Conservation (phyloP, 2,888 invertebrate genomes). For the Cyclophora albipunctata region DNA sequence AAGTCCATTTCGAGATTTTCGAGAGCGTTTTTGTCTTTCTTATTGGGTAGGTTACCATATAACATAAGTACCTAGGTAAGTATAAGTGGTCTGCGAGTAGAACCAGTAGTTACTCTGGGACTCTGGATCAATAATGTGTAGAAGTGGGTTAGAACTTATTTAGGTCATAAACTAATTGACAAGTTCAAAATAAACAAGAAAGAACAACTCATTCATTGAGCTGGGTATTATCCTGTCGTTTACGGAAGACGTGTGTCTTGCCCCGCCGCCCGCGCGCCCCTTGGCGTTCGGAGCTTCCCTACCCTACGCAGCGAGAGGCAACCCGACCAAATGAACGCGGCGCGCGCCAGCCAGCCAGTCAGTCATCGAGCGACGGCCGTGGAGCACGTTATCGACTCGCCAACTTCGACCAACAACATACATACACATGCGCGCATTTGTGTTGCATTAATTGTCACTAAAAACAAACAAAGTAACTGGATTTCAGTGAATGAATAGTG, state of each 20-base stretch:
- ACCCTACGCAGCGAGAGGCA: constrained; percentile 24
- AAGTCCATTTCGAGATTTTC: too few relatives aligned
- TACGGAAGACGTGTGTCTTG: constrained; percentile 20
- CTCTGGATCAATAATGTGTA: too few relatives aligned
- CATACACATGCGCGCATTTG: constrained; percentile 61
- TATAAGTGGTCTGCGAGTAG: too few relatives aligned
- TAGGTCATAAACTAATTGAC: too few relatives aligned
- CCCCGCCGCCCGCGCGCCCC: constrained; percentile 23
- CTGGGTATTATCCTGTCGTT: constrained; percentile 33
- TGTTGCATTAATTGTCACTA: constrained; percentile 51
- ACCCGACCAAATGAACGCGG: constrained; percentile 39
- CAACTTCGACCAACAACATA: constrained; percentile 22
- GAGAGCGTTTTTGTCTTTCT: too few relatives aligned
- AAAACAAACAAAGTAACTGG: constrained; percentile 58
- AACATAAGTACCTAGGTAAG: too few relatives aligned
- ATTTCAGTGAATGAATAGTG: constrained; percentile 61
- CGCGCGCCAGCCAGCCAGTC: constrained; percentile 37
- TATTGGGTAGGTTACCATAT: too few relatives aligned
- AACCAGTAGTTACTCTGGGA: too few relatives aligned
- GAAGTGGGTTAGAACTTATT: too few relatives aligned
- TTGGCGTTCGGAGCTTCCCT: constrained; percentile 8
- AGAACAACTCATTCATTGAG: constrained; percentile 35
- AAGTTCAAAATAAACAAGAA: background rate
- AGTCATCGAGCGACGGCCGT: constrained; percentile 68
- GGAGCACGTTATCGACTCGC: constrained; percentile 25